Percentiles rank a stretch among this genome's conserved stretches.
Evolutionary conservation across 2,888 invertebrate species (phyloP).

Genomic region (Oscheius sp.): DNA sequence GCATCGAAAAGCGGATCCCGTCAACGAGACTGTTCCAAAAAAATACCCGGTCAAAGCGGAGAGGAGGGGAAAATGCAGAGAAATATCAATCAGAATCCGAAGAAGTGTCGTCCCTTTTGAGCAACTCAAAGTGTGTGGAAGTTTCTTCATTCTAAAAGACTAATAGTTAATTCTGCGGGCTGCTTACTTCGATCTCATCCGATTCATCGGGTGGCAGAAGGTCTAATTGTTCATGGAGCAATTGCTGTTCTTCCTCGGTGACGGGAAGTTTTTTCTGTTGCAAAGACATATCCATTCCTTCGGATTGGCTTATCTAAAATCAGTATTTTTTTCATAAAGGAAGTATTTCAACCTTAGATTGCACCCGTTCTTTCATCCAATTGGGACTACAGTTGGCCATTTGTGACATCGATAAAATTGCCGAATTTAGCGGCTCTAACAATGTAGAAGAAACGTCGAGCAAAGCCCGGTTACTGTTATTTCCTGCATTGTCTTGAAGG

Average conservation of each 20-base stretch:
- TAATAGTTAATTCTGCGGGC: no score
- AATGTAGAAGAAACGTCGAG: background rate
- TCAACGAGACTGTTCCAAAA: no score
- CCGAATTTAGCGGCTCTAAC: background rate
- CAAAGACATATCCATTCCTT: background rate
- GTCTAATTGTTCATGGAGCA: conserved; percentile 8
- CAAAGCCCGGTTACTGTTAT: background rate
- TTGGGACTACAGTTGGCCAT: conserved; percentile 1
- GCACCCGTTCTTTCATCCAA: background rate
- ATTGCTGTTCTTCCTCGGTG: background rate
- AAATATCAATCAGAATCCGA: background rate
- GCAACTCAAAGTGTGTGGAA: no score
- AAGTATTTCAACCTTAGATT: background rate
- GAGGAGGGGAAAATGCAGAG: background rate
- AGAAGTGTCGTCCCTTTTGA: no score
- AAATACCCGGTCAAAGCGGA: background rate
- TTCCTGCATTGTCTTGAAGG: background rate
- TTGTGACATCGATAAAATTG: background rate
- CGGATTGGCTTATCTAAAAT: background rate
- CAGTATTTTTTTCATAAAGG: no score
- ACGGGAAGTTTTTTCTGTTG: background rate
- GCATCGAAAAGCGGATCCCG: no score
- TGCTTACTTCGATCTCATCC: conserved; percentile 4
- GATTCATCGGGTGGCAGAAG: conserved; percentile 20
- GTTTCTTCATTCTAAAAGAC: no score